A percentile compares a stretch with the other conserved stretches of the same genome.
phyloP scores from a whole-genome alignment of 2,888 invertebrate species.

The Aphidoletes aphidimyza region DNA sequence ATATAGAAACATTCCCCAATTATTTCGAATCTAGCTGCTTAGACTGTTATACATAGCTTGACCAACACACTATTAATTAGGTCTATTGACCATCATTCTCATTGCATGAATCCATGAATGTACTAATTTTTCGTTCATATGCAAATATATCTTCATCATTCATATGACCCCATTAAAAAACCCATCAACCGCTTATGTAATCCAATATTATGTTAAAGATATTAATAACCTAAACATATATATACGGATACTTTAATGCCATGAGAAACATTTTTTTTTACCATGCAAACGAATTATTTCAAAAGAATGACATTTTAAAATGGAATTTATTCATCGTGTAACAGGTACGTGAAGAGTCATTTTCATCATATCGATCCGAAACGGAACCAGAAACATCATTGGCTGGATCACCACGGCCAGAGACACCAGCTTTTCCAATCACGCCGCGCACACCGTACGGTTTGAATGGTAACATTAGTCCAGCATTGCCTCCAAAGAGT shows the following conservation, averaged over 20 bases:
- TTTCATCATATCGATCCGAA: constrained; percentile 75
- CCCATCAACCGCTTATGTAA: not conserved
- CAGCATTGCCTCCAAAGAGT: constrained; percentile 83
- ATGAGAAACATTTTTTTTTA: not conserved
- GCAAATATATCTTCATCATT: constrained; percentile 23
- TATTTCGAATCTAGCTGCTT: not conserved
- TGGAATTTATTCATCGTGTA: not conserved
- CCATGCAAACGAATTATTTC: too few species aligned
- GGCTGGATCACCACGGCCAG: constrained; percentile 74
- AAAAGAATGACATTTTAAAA: too few species aligned
- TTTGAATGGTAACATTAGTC: constrained; percentile 75
- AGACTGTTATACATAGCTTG: not conserved
- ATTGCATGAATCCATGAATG: constrained; percentile 29
- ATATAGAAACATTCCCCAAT: too few species aligned
- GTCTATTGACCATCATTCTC: not conserved
- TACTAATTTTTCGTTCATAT: constrained; percentile 39
- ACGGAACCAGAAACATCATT: constrained; percentile 70
- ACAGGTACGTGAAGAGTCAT: constrained; percentile 73
- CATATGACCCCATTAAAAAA: not conserved
- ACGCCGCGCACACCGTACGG: constrained; percentile 88
- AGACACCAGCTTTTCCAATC: constrained; percentile 94
- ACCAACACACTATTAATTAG: not conserved
- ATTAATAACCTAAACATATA: not conserved
- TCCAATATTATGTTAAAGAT: not conserved
- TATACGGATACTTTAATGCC: not conserved